Percentiles rank a stretch among this genome's conserved stretches.
phyloP scores from a whole-genome alignment of 2,113 vertebrate genomes.

The Upupa epops region DNA sequence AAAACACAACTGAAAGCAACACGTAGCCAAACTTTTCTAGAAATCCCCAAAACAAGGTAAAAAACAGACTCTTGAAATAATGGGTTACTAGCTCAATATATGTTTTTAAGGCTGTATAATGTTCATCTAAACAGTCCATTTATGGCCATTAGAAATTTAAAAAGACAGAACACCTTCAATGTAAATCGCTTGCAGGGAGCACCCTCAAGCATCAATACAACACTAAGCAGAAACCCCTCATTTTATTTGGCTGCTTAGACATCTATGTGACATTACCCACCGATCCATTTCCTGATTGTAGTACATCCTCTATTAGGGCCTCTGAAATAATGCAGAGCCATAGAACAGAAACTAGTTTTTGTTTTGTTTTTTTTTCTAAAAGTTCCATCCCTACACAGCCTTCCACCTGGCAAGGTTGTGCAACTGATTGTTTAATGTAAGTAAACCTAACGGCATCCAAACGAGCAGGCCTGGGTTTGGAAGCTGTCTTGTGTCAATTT shows the following conservation, averaged over 20 bases:
- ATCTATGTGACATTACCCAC: conserved; percentile 67
- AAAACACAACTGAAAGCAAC: neutral
- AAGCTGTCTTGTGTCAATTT: conserved; percentile 55
- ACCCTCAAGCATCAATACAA: conserved; percentile 62
- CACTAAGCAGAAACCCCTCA: conserved; percentile 55
- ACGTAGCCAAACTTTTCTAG: conserved; percentile 53
- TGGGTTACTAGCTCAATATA: conserved; percentile 52
- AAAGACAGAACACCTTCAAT: conserved; percentile 68
- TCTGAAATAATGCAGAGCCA: conserved; percentile 66
- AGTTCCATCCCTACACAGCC: conserved; percentile 42
- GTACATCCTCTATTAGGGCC: conserved; percentile 65
- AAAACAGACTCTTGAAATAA: conserved; percentile 30
- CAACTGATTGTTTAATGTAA: too few species aligned
- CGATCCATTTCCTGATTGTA: conserved; percentile 67
- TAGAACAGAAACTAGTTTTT: conserved; percentile 43
- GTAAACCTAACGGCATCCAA: conserved; percentile 66
- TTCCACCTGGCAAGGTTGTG: conserved; percentile 10
- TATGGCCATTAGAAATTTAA: conserved; percentile 62
- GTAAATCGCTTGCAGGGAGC: conserved; percentile 62
- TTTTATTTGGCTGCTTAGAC: conserved; percentile 71
- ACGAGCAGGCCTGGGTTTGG: conserved; percentile 53
- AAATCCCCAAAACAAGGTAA: conserved; percentile 48
- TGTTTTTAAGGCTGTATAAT: conserved; percentile 66
- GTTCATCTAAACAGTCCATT: conserved; percentile 71
- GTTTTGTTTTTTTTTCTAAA: too few species aligned